Evolutionary conservation across 2,888 invertebrate genomes (phyloP), one percentile per base, ranked within the genome.

Genomic region (Dolomedes plantarius): DNA sequence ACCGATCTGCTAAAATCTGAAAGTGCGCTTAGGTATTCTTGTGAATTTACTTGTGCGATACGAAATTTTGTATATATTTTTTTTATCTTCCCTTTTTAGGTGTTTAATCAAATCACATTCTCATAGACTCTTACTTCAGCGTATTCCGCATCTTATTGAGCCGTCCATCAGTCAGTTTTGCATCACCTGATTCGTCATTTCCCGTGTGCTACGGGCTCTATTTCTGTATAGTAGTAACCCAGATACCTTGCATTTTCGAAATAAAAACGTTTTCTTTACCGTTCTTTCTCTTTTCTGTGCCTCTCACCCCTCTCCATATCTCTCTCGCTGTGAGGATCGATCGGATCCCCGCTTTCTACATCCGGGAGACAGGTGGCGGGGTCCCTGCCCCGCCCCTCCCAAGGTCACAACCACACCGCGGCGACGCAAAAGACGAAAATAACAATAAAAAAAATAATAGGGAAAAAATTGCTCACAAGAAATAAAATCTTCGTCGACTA

Each of bases 331-430:
- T 56, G 41, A n/a, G 31, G 23, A 27, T 75, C 71, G 72, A 76
- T 71, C 77, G 23, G 6, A 31, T 65, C 39, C 23, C 67, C 31
- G 29, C 67, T 78, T 74, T 74, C 74, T 74, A 79, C 79, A 86
- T 86, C 86, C 86, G 86, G 86, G 86, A 86, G 86, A 86, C 86
- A 86, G 86, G 86, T 86, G 86, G 86, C 74, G 78, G 78, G 85
- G 67, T 65, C 76, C 76, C 85, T 23, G 28, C 69, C 69, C 28
- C 72, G 62, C 76, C 81, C 46, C 71, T 69, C 71, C 83, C 83
- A 85, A 85, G 83, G 83, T 77, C 83, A 77, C 32, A 28, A 31
- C 65, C 65, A 56, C 19, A 56, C 32, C 67, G 67, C 67, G 36
- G 67, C 67, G 36, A 19, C 67, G 23, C 32, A 31, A 67, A 32